Evolutionary conservation across 1,140 invertebrate genomes (phyloP).

Genomic region (Ridgeia piscesae): DNA sequence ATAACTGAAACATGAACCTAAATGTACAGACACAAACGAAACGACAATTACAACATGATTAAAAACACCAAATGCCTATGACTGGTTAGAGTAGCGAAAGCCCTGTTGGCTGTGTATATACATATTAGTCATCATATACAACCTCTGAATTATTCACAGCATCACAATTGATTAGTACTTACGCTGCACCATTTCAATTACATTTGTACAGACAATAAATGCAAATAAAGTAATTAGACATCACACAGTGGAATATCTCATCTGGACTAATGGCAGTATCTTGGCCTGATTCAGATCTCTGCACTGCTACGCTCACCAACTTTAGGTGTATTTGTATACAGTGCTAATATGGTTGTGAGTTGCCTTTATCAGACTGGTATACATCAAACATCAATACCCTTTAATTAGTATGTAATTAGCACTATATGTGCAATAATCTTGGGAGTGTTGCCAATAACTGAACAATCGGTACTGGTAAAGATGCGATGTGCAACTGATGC

Average conservation of each 20-base stretch:
- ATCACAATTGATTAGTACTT: not conserved
- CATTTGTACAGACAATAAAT: conserved; percentile 1
- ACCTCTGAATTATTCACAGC: not conserved
- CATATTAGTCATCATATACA: not conserved
- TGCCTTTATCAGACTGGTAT: too few relatives aligned
- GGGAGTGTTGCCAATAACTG: too few relatives aligned
- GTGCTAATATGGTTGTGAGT: too few relatives aligned
- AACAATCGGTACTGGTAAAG: too few relatives aligned
- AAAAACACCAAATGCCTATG: not conserved
- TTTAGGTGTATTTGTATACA: too few relatives aligned
- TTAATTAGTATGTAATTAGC: too few relatives aligned
- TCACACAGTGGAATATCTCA: not conserved
- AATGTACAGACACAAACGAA: not conserved
- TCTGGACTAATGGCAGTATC: not conserved
- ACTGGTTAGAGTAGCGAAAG: not conserved
- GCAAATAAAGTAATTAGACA: not conserved
- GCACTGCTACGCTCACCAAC: not conserved
- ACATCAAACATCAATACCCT: too few relatives aligned
- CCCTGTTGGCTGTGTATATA: not conserved
- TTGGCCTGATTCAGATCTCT: not conserved
- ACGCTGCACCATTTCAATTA: too few relatives aligned
- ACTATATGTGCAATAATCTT: too few relatives aligned
- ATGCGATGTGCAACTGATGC: too few relatives aligned
- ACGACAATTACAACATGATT: not conserved
- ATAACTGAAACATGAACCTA: not conserved